Percentiles rank a stretch among this genome's conserved stretches.
These are phyloP conservation scores for Naja naja DNA, from an alignment of 2,113 vertebrate species.

Conservation along the genomic window DNA sequence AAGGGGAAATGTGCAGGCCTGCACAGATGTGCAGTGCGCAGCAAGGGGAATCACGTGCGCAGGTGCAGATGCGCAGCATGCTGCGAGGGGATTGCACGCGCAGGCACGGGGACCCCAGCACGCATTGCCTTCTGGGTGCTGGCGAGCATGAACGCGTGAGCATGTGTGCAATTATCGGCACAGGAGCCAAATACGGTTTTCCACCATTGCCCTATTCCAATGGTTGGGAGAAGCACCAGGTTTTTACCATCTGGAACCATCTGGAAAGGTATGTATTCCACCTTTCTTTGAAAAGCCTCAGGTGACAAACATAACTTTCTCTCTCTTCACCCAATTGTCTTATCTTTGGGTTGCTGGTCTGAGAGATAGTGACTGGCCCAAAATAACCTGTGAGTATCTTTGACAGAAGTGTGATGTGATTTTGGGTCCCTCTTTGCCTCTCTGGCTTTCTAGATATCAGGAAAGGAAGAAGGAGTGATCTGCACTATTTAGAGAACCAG, in stretches of 20 bases:
- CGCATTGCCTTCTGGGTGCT: too few species aligned
- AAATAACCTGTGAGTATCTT: background rate
- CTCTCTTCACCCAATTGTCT: background rate
- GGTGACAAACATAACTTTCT: background rate
- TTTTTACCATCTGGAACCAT: too few species aligned
- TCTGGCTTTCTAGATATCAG: background rate
- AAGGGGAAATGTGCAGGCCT: too few species aligned
- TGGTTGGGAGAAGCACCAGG: background rate
- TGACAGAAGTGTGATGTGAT: background rate
- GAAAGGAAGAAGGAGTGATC: background rate
- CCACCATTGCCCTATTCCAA: background rate
- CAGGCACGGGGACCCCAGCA: too few species aligned
- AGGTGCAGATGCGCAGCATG: too few species aligned
- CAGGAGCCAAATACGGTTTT: too few species aligned
- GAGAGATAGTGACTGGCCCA: background rate
- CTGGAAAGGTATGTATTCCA: background rate
- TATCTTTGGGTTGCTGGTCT: background rate
- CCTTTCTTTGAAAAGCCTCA: background rate
- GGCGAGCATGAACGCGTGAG: too few species aligned
- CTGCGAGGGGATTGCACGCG: too few species aligned
- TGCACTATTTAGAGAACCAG: background rate
- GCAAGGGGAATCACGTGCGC: too few species aligned
- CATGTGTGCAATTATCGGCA: too few species aligned
- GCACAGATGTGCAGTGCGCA: too few species aligned
- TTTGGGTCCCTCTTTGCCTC: background rate